Percentiles rank a stretch among this genome's conserved stretches.
Evolutionary conservation across 2,113 vertebrate genomes (phyloP).

Genomic region (Halcyon senegalensis): DNA sequence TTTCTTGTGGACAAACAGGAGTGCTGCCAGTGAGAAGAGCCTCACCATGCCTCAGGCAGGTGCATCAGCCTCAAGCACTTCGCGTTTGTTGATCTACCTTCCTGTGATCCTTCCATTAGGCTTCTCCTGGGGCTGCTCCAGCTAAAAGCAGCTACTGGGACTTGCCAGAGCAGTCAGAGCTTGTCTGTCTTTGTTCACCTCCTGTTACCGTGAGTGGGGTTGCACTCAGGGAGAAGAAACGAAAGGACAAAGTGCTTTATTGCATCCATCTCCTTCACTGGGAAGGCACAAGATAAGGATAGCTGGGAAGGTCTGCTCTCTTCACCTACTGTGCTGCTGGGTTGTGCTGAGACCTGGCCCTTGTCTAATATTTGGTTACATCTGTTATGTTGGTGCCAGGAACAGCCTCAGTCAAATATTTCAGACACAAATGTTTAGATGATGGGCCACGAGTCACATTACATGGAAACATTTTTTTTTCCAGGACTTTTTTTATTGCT

Average conservation of each 20-base stretch:
- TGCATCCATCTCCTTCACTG: neutral
- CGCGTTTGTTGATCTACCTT: neutral
- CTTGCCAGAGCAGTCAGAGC: neutral
- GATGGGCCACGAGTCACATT: neutral
- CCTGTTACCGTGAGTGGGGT: fast-evolving
- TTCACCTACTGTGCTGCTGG: fast-evolving
- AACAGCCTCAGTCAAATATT: neutral
- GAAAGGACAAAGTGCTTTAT: neutral
- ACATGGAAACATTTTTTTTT: neutral
- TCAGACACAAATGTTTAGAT: neutral
- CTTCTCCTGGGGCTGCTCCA: neutral
- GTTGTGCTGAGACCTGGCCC: neutral
- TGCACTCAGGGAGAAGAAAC: neutral
- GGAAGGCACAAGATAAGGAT: neutral
- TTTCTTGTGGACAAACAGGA: neutral
- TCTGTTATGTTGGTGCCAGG: neutral
- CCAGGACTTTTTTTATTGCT: neutral
- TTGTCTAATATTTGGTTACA: neutral
- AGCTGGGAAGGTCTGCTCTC: neutral
- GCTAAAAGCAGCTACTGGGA: neutral
- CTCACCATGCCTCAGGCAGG: fast-evolving
- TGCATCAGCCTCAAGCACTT: neutral
- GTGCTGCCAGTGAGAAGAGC: neutral
- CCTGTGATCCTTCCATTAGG: neutral
- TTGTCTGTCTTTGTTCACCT: fast-evolving